phyloP scores from a whole-genome alignment of 2,888 invertebrate genomes.

The Hirtodrosophila alboralis region DNA sequence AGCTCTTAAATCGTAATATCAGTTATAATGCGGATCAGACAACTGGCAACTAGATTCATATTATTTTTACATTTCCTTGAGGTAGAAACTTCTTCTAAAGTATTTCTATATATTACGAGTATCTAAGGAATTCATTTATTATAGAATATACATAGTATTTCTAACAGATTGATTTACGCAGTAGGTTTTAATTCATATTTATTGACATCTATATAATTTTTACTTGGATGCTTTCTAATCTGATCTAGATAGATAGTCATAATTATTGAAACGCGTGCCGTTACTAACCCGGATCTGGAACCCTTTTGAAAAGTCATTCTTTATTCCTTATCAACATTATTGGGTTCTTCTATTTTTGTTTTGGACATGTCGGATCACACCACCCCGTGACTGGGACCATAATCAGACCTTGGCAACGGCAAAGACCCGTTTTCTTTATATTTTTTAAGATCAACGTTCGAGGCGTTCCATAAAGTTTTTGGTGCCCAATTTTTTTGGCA shows the following conservation, averaged over 20 bases:
- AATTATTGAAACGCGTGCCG: neutral
- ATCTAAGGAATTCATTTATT: too few relatives aligned
- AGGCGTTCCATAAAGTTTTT: conserved; percentile 13
- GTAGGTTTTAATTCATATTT: too few relatives aligned
- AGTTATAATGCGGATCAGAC: conserved; percentile 31
- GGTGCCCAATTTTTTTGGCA: conserved; percentile 5
- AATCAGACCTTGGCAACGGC: conserved; percentile 73
- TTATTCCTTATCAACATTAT: conserved; percentile 24
- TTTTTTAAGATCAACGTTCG: conserved; percentile 30
- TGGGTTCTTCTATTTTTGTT: conserved; percentile 3
- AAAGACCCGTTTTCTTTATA: conserved; percentile 23
- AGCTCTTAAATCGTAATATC: conserved; percentile 11
- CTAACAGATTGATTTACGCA: too few relatives aligned
- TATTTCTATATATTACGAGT: too few relatives aligned
- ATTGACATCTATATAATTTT: too few relatives aligned
- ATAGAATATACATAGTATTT: too few relatives aligned
- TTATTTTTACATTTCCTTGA: too few relatives aligned
- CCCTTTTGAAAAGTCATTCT: conserved; percentile 4
- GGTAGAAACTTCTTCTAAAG: too few relatives aligned
- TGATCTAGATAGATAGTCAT: neutral
- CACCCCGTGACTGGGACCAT: conserved; percentile 22
- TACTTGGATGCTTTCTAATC: too few relatives aligned
- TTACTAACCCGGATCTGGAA: conserved; percentile 19
- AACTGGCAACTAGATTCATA: too few relatives aligned
- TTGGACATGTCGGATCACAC: conserved; percentile 31